Conservation (phyloP, 2,888 invertebrate species). For the Monochamus alternatus region DNA sequence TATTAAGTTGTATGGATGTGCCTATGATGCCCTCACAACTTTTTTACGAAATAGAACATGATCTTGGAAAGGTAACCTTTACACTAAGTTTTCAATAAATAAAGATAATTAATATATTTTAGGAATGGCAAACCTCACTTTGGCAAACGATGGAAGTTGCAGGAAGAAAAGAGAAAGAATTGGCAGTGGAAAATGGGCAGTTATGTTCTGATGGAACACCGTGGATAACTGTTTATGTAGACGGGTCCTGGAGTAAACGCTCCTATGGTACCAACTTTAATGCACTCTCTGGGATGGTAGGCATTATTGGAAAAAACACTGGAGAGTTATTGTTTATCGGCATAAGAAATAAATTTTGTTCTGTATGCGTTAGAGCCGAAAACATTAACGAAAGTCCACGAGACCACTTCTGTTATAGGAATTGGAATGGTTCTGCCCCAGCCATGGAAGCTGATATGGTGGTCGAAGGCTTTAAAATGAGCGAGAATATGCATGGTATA, state of each 20-base stretch:
- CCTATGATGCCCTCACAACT: constrained; percentile 37
- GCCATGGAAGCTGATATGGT: constrained; percentile 50
- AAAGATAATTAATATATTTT: constrained; percentile 7
- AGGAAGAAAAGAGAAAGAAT: constrained; percentile 36
- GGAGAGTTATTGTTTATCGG: constrained; percentile 48
- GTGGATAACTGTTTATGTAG: constrained; percentile 53
- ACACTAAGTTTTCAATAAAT: not conserved
- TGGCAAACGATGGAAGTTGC: not conserved
- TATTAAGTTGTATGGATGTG: constrained; percentile 46
- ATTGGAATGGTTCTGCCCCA: constrained; percentile 43
- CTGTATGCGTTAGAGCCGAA: constrained; percentile 45
- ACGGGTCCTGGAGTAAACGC: constrained; percentile 56
- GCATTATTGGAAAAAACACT: constrained; percentile 49
- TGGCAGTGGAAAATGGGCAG: constrained; percentile 38
- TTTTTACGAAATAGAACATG: constrained; percentile 42
- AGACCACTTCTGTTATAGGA: constrained; percentile 47
- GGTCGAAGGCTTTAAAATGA: constrained; percentile 45
- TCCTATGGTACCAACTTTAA: constrained; percentile 52
- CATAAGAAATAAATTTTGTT: constrained; percentile 54
- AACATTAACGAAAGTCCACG: not conserved
- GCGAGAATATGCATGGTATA: constrained; percentile 41
- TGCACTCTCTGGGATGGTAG: constrained; percentile 52
- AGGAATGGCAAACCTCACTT: constrained; percentile 35
- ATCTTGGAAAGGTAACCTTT: constrained; percentile 38
- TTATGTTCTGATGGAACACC: constrained; percentile 46